Conservation (phyloP, 2,113 vertebrate species). For the Malaclemys terrapin region DNA sequence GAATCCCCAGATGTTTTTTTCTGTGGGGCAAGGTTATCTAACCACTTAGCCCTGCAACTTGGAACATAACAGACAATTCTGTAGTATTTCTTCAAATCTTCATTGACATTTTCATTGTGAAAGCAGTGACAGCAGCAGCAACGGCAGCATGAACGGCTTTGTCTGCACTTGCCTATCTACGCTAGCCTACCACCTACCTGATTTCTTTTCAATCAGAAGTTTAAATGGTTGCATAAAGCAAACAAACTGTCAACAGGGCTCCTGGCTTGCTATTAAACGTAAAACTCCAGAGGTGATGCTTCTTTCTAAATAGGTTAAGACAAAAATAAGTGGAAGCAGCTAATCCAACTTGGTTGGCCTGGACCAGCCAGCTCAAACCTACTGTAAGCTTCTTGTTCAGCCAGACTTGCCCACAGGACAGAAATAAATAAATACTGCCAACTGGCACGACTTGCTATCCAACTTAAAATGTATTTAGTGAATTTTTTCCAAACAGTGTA, state of each 20-base stretch:
- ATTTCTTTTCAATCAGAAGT: not conserved
- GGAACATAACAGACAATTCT: not conserved
- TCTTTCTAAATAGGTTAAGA: not conserved
- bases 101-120: not conserved
- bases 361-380: not conserved
- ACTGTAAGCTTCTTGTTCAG: not conserved
- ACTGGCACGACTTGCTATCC: not conserved
- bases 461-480: not conserved
- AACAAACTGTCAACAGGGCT: not conserved
- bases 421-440: not conserved
- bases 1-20: constrained; percentile 39
- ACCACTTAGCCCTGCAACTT: not conserved
- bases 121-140: not conserved
- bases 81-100: not conserved
- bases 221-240: not conserved
- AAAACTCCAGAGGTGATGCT: not conserved
- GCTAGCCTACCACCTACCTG: not conserved
- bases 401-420: not conserved
- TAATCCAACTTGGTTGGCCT: not conserved
- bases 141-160: not conserved
- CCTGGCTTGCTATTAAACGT: not conserved
- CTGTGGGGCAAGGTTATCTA: constrained; percentile 10
- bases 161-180: not conserved
- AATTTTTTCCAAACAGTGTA: not conserved
- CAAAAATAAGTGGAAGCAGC: constrained; percentile 9